Base-by-base conservation (phyloP, 2,797 vertebrate species). In the Acridotheres tristis region DNA sequence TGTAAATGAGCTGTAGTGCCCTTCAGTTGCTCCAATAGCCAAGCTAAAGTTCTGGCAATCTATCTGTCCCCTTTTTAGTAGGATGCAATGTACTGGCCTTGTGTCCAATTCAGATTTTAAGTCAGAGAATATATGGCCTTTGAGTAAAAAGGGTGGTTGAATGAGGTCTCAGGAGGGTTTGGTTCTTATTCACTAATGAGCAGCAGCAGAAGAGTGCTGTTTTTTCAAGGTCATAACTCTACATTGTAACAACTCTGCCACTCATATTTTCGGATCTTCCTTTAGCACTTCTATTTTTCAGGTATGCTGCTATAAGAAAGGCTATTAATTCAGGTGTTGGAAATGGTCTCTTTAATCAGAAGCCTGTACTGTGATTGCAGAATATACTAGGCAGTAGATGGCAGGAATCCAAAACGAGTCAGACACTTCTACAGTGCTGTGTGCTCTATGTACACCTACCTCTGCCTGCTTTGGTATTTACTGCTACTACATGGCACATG, bases 141-240 rank as follows among this genome's bases (percentile, higher is more conserved):
- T 61, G 55, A 89, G 85, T 59, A 75, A 93, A 89, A 91, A 88
- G 16, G 16, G 57, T 61, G 50, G 43, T 62, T 89, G 81, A 90
- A 89, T 72, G 45, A 65, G 69, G 50, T 65, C 74, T 89, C 30
- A 8, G 76, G 74, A 90, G 66, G 42, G 30, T 77, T 94, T 73
- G 61, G 65, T 86, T 81, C 79, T 69, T 73, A 65, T 36, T 82
- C 93, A 51, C 92, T 95, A 90, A 94, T 65, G 74, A 95, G 88
- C 0, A 5, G 85, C 59, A 91, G 74, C 67, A 84, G 61, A 67
- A 54, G 50, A 68, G 22, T 10, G 53, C 80, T 88, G 69, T 10
- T 88, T 82, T 57, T 40, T 90, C 93, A 90, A 95, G 94, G 93
- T 94, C 90, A 16, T 80, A 94, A 79, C 82, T 90, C 77, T 26